Base-by-base conservation (phyloP, 92 coral and sea anemone species). In the Zoanthus solanderi region DNA sequence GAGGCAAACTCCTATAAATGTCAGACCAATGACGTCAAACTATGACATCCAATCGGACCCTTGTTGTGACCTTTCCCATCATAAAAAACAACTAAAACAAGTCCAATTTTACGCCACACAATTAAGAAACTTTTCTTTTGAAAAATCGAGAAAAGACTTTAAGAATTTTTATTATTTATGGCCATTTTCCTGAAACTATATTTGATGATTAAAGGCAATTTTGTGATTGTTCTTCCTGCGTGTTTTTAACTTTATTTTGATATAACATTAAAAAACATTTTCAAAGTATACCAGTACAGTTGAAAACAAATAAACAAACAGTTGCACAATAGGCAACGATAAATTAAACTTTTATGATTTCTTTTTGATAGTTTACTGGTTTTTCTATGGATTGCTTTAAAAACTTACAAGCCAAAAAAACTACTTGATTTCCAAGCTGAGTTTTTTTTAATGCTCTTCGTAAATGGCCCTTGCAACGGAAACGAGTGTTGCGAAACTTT, bases 1-100 rank as follows among this genome's bases (percentile, higher is more conserved):
- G 5, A 46, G 66, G 45, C 15, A 30, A 81, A 23, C 45, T 8
- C 46, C 85, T 81, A 81, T 81, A 81, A 81, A 81, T 81, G 66
- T 10, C 28, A 34, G 30, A 13, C 75, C 61, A 17, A 18, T 81
- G 85, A 81, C 85, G 85, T 81, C 75, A 81, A 45, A 37, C 31
- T 12, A 10, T 45, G 85, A 81, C 42, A 81, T 50, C 85, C 75
- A 66, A 81, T 81, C 5, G 61, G 46, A 23, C 81, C 46, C 42
- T 4, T 37, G 2, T 69, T 53, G 13, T 17, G 81, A 76, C 81
- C 81, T 76, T 76, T 76, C 32, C 37, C 32, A 42, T 81, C 85
- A 81, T 44, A 29, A 16, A 9, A 48, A 73, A 81, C 85, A 37
- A 58, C 85, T 60, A 28, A 23, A 30, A 66, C 46, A 67, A 81